phyloP scores from a whole-genome alignment of 2,888 invertebrate genomes.

The Eupithecia abbreviata region DNA sequence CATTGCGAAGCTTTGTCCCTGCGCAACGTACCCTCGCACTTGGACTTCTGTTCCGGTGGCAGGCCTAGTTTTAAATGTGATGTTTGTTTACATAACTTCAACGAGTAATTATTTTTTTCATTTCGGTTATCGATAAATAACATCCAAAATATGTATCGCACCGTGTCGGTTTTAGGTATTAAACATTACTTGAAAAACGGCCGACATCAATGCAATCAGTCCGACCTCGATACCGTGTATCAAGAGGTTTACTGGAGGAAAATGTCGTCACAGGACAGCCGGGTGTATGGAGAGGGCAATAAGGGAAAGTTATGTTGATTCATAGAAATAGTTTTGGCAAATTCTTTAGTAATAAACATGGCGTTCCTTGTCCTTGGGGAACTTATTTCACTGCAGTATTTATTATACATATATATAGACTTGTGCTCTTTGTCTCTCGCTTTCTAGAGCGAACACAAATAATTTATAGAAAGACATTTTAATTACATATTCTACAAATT shows the following conservation, averaged over 20 bases:
- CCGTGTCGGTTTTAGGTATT: too few relatives aligned
- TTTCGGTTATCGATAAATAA: too few relatives aligned
- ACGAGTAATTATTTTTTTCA: too few relatives aligned
- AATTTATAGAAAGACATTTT: not conserved
- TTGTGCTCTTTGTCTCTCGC: not conserved
- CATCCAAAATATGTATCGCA: too few relatives aligned
- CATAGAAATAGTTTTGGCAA: slow-evolving; percentile 7
- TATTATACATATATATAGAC: not conserved
- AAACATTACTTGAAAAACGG: not conserved
- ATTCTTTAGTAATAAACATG: slow-evolving; percentile 5
- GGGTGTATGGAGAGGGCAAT: not conserved
- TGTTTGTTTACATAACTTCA: too few relatives aligned
- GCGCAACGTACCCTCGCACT: too few relatives aligned
- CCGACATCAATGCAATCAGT: too few relatives aligned
- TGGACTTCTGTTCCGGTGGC: too few relatives aligned
- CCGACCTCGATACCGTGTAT: not conserved
- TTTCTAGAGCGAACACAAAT: not conserved
- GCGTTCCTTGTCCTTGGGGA: not conserved
- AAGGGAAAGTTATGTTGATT: slow-evolving; percentile 12
- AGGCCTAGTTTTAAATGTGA: too few relatives aligned
- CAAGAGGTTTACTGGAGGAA: not conserved
- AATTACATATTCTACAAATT: too few relatives aligned
- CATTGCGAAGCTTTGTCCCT: too few relatives aligned
- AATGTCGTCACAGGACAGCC: not conserved
- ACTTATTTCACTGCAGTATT: not conserved